Evolutionary conservation across 2,113 vertebrate species (phyloP), one percentile per base, ranked within the genome.

Genomic region (Gymnarchus niloticus): DNA sequence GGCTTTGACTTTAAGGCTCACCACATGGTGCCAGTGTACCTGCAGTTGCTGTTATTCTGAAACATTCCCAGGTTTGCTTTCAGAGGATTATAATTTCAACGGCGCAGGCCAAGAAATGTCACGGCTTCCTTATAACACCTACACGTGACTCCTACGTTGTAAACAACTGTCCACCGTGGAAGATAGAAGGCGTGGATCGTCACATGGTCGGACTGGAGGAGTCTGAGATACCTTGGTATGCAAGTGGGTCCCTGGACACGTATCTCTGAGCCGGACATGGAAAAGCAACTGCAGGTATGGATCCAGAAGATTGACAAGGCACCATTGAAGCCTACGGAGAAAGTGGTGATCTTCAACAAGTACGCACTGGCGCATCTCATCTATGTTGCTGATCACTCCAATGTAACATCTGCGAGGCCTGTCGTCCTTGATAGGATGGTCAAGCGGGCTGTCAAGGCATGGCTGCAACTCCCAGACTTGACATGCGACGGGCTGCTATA

Each of bases 101-200:
- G 21, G 76, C 84, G 19, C 84, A 87, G 49, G 48, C 80, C 33
- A 48, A 1, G 0, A 87, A 87, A 14, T 83, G 84, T n/a, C 33
- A 59, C 12, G 59, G 61, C 0, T 51, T 83, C 17, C 0, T 41
- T 17, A 19, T 85, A 10, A 76, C 33, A 6, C 21, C 46, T 6
- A 56, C 28, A 0, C 21, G n/a, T 0, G 2, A 33, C n/a, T 69
- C 56, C 0, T 51, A 14, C 12, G 46, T 33, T 1, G 56, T 86
- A 0, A 87, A 83, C 41, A 65, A 87, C 28, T 83, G 65, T 37
- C 1, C 1, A 1, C 23, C 61, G 1, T 87, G 84, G 84, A 12
- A n/a, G 56, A 14, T 87, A 1, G 19, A 33, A 5, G 61, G 59
- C 2, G 41, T 23, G 5, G n/a, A 81, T 2, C 19, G 77, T 1